phyloP scores from a whole-genome alignment of 1,140 invertebrate species.

The Vollenhovia emeryi region DNA sequence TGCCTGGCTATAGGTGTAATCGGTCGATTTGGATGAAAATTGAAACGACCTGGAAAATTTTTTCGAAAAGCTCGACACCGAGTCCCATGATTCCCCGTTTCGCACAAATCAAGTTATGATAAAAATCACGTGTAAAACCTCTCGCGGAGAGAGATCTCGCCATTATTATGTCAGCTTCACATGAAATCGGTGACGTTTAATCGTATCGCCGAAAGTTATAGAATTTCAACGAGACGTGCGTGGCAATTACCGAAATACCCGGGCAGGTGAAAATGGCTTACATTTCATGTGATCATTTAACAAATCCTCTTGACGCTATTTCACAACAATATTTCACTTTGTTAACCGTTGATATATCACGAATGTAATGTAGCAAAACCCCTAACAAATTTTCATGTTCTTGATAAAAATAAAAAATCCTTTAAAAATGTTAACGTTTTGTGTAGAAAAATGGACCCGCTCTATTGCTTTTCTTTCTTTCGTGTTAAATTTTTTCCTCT shows the following conservation, averaged over 20 bases:
- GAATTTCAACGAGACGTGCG: conserved; percentile 27
- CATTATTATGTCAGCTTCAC: conserved; percentile 7
- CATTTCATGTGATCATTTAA: background rate
- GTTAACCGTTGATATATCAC: background rate
- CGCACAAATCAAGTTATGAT: conserved; percentile 20
- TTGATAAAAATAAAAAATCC: background rate
- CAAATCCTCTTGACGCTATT: background rate
- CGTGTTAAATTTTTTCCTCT: no score
- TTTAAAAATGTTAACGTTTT: background rate
- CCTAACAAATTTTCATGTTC: background rate
- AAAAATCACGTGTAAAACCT: conserved; percentile 17
- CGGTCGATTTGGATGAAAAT: conserved; percentile 51
- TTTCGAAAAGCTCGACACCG: background rate
- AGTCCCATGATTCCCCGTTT: conserved; percentile 1
- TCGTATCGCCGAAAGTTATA: conserved; percentile 23
- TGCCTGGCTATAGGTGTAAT: conserved; percentile 31
- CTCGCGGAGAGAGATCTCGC: background rate
- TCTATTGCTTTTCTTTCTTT: background rate
- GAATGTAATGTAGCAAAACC: background rate
- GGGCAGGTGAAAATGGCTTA: conserved; percentile 7
- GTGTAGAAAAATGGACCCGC: background rate
- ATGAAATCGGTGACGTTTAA: conserved; percentile 24
- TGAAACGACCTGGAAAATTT: conserved; percentile 41
- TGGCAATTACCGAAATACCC: conserved; percentile 15
- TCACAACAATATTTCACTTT: conserved; percentile 14